These are phyloP conservation scores for Melitaea cinxia DNA, from an alignment of 1,140 invertebrate species.

Conservation along the genomic window DNA sequence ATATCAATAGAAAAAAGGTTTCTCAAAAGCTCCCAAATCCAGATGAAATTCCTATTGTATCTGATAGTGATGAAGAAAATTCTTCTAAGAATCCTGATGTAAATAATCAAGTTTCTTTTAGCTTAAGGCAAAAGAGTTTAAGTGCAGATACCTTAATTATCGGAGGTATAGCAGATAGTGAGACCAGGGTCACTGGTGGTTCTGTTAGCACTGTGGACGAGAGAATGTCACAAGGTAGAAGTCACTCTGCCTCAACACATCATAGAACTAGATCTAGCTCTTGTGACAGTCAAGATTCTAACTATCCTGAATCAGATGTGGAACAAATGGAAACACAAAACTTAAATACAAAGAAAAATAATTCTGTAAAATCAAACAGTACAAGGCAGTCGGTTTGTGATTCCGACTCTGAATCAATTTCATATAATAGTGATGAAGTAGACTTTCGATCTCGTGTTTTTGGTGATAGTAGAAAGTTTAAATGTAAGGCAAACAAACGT, in stretches of 20 bases:
- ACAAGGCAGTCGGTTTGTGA: conserved; percentile 47
- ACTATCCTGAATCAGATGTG: conserved; percentile 65
- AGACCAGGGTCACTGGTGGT: conserved; percentile 39
- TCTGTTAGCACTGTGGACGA: conserved; percentile 54
- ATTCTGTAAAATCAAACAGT: conserved; percentile 38
- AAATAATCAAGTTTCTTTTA: conserved; percentile 36
- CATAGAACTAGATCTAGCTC: conserved; percentile 60
- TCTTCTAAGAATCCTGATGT: conserved; percentile 34
- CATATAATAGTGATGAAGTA: conserved; percentile 71
- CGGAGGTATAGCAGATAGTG: conserved; percentile 44
- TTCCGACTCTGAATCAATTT: conserved; percentile 68
- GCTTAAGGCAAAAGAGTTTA: conserved; percentile 47
- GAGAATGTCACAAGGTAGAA: conserved; percentile 48
- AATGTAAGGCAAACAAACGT: conserved; percentile 55
- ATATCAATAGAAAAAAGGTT: conserved; percentile 39
- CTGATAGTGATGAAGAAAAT: conserved; percentile 67
- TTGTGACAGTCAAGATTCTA: conserved; percentile 64
- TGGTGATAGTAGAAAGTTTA: conserved; percentile 56
- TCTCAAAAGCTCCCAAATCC: conserved; percentile 61
- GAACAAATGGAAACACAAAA: conserved; percentile 44
- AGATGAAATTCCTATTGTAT: conserved; percentile 67
- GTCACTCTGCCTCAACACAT: conserved; percentile 56
- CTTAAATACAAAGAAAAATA: conserved; percentile 37
- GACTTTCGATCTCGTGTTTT: conserved; percentile 70
- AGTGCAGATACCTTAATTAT: conserved; percentile 64